A percentile compares a stretch with the other conserved stretches of the same genome.
phyloP scores from a whole-genome alignment of 2,888 invertebrate species.

The Linyphia triangularis region DNA sequence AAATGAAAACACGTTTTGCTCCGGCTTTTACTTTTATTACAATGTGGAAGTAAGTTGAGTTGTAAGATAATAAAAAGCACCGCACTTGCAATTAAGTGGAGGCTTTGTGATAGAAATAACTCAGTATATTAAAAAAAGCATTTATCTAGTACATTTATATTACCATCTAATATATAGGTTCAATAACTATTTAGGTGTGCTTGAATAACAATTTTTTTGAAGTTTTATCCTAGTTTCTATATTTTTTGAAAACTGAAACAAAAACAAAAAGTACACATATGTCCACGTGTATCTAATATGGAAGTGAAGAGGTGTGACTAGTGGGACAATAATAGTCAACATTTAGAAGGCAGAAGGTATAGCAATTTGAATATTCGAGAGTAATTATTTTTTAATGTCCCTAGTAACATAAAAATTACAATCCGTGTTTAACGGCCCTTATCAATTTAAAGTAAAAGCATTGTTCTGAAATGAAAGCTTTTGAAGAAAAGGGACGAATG shows the following conservation, averaged over 20 bases:
- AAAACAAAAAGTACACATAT: background rate
- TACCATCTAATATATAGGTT: too few species aligned
- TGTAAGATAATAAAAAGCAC: background rate
- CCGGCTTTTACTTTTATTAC: background rate
- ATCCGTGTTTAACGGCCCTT: too few species aligned
- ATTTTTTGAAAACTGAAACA: background rate
- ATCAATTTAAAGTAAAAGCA: too few species aligned
- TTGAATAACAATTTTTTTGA: too few species aligned
- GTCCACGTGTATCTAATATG: constrained; percentile 13
- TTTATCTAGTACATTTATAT: too few species aligned
- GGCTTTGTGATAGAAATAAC: background rate
- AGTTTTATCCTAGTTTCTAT: background rate
- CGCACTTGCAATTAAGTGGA: background rate
- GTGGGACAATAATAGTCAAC: background rate
- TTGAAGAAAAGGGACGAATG: too few species aligned
- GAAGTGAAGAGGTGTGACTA: constrained; percentile 22
- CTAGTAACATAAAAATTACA: too few species aligned
- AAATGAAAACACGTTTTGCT: constrained; percentile 13
- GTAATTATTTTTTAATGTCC: too few species aligned
- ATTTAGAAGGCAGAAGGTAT: background rate
- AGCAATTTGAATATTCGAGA: background rate
- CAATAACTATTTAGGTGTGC: too few species aligned
- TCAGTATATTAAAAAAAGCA: background rate
- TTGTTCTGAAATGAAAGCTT: too few species aligned
- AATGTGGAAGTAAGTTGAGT: constrained; percentile 18